A percentile compares a stretch with the other conserved stretches of the same genome.
Conservation (phyloP, 2,888 invertebrate species). For the Melanostoma scalare region DNA sequence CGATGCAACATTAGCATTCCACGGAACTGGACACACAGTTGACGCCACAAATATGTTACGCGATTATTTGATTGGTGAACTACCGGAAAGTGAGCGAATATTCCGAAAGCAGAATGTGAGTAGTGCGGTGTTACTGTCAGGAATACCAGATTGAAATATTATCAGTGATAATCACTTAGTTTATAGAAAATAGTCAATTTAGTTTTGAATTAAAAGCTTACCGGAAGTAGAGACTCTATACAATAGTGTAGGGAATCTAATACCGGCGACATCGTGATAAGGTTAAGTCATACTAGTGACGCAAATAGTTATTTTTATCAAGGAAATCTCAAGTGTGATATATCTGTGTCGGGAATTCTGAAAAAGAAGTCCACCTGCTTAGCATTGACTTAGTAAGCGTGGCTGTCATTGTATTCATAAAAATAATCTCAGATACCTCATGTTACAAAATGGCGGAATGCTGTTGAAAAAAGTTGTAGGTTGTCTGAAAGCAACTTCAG, state of each 20-base stretch:
- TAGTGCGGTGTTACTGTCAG: slow-evolving; percentile 77
- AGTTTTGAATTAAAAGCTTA: neutral
- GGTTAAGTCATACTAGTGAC: no score
- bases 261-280: no score
- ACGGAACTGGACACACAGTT: slow-evolving; percentile 89
- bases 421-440: neutral
- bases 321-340: no score
- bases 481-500: no score
- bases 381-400: neutral
- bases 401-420: neutral
- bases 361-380: neutral
- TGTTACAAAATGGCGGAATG: neutral
- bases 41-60: slow-evolving; percentile 86
- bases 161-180: neutral
- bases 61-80: slow-evolving; percentile 89
- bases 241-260: no score
- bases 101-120: slow-evolving; percentile 83
- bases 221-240: no score
- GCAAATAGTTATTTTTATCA: no score
- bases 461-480: neutral
- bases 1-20: slow-evolving; percentile 92
- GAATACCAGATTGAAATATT: slow-evolving; percentile 77
- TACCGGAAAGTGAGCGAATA: slow-evolving; percentile 88
- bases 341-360: neutral
- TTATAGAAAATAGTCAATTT: slow-evolving; percentile 27